Conservation (phyloP, 2,888 invertebrate species). For the Deroplatys truncata region DNA sequence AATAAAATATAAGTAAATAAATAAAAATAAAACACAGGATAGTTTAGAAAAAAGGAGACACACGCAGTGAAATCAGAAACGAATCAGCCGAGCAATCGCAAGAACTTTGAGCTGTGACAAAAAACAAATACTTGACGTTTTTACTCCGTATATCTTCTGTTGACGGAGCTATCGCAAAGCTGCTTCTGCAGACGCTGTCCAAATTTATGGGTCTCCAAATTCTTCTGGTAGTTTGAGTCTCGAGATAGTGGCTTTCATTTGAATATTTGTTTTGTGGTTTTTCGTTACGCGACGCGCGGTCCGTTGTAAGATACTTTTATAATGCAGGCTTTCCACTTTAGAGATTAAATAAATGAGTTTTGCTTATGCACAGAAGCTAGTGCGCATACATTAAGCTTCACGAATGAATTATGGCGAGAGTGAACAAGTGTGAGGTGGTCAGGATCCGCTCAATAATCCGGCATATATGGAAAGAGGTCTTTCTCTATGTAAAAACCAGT, state of each 20-base stretch:
- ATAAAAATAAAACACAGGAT: too few species aligned
- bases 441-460: neutral
- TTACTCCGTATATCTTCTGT: neutral
- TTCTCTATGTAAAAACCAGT: neutral
- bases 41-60: neutral
- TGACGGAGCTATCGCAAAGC: neutral
- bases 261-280: neutral
- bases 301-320: neutral
- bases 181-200: neutral
- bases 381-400: neutral
- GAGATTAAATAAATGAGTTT: constrained; percentile 6
- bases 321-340: neutral
- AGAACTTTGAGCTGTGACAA: neutral
- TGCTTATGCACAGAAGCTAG: constrained; percentile 3
- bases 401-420: neutral
- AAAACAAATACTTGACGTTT: neutral
- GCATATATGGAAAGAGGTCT: neutral
- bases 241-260: neutral
- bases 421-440: neutral
- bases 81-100: neutral
- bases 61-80: too few species aligned
- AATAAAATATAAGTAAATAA: too few species aligned
- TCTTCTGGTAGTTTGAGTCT: neutral
- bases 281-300: neutral
- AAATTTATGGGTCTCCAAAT: neutral